Evolutionary conservation across 1,140 invertebrate species (phyloP), one percentile per base, ranked within the genome.

Genomic region (Trichoplusia ni): DNA sequence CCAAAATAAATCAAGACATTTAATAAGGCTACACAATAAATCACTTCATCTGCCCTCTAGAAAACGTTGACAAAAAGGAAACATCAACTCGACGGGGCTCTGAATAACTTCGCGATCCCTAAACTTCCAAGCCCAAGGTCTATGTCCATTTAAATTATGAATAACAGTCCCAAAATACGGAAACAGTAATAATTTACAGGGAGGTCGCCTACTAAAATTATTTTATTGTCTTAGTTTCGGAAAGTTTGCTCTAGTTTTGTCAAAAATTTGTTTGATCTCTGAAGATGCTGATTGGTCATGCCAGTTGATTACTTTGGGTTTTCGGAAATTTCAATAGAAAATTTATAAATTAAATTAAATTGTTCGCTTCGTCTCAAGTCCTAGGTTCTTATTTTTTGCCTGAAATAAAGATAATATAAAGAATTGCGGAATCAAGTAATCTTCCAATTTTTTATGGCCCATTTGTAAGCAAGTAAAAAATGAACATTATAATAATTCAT

Each of bases 171-270:
- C 47, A 35, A 51, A 51, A 51, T 23, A 51, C 29, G 29, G 47
- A 21, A 33, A 35, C 47, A 21, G 18, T 21, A 29, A 35, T 51
- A 51, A 51, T 35, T 51, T 51, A 49, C 23, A 29, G 29, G 35
- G 29, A 51, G 29, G 47, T 51, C 29, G 9, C 29, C 16, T 4
- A 19, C 29, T 35, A 13, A 6, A 51, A 35, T 35, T 35, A 18
- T 21, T 51, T 35, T 51, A 35, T 51, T 51, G 31, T 51, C 19
- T 33, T 49, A 49, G 46, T 49, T 49, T 31, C 13, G 18, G 4
- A 5, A 33, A 11, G 2, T 49, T 31, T n/a, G 47, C 21, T 19
- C 19, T 11, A 35, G n/a, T 19, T 35, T 35, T 14, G 14, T 7
- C 14, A 51, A 51, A 51, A 35, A 35, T 51, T 16, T 33, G n/a